Evolutionary conservation across 1,140 invertebrate genomes (phyloP), one percentile per base, ranked within the genome.

Genomic region (Drosophila sechellia): DNA sequence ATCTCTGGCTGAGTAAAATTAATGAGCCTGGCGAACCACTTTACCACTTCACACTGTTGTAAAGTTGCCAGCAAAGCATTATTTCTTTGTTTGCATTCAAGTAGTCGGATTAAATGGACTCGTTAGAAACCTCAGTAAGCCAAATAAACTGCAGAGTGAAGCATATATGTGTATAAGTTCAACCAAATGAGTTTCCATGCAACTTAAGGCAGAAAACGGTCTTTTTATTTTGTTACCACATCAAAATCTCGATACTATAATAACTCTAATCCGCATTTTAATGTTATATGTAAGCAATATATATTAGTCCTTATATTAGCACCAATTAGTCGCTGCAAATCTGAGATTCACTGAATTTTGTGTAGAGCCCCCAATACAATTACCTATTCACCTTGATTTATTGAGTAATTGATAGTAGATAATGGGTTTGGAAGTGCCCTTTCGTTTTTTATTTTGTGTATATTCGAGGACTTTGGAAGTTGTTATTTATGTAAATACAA

Each of bases 1-100:
- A 79, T 83, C 68, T 79, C 54, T 61, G 75, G 53, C 48, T 83
- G 57, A 79, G 59, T 35, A 83, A 69, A 83, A 79, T 83, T 83
- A 83, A 83, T 83, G 75, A 75, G 54, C 56, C 64, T 52, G 63
- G 46, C 43, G 31, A 63, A 68, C 64, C 59, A 37, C 64, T 43
- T 43, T 57, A 43, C 56, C 27, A 37, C 55, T 60, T 60, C 13
- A 27, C 40, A 64, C 55, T 37, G n/a, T 43, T 43, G 46, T 40
- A 64, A 50, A 50, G 22, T 42, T n/a, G 6, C 17, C 12, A 13
- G 45, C 35, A 50, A 50, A 27, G n/a, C 10, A n/a, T 12, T 74
- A 46, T 43, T 40, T 68, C 56, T 76, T 42, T 54, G 46, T 61
- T 80, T 64, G 64, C 43, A 17, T 13, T 46, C n/a, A 61, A 57